Conservation (phyloP, 2,888 invertebrate genomes). For the Biston betularia region DNA sequence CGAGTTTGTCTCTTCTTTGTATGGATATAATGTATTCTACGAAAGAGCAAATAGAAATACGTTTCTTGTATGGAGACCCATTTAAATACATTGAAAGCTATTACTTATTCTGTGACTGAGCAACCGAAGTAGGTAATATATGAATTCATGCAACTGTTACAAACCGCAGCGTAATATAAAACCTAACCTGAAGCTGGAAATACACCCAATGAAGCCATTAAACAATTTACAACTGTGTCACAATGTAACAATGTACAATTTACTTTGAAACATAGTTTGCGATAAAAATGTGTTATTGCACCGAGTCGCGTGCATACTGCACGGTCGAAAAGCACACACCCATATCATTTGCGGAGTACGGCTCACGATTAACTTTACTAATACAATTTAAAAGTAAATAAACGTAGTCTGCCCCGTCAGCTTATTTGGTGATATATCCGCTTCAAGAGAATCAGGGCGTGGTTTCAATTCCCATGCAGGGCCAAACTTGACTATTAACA, state of each 20-base stretch:
- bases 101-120: slow-evolving; percentile 3
- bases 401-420: not conserved
- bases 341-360: slow-evolving; percentile 14
- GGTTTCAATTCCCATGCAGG: no score
- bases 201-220: slow-evolving; percentile 16
- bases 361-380: slow-evolving; percentile 9
- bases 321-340: slow-evolving; percentile 42
- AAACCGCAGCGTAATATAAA: slow-evolving; percentile 26
- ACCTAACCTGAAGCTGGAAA: slow-evolving; percentile 24
- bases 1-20: no score
- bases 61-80: no score
- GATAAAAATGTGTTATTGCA: slow-evolving; percentile 49
- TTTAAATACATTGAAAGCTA: slow-evolving; percentile 12
- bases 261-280: slow-evolving; percentile 31
- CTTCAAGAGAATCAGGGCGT: no score
- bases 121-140: slow-evolving; percentile 12
- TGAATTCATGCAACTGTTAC: slow-evolving; percentile 13
- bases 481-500: no score
- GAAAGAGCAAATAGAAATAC: no score
- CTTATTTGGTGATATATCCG: no score
- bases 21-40: no score
- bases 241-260: slow-evolving; percentile 32
- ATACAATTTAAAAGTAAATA: slow-evolving; percentile 19
- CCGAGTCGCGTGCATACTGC: slow-evolving; percentile 52
- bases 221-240: slow-evolving; percentile 19